A percentile compares a stretch with the other conserved stretches of the same genome.
These are phyloP conservation scores for Zalophus californianus DNA, from an alignment of 2,797 vertebrate genomes.

Conservation along the genomic window DNA sequence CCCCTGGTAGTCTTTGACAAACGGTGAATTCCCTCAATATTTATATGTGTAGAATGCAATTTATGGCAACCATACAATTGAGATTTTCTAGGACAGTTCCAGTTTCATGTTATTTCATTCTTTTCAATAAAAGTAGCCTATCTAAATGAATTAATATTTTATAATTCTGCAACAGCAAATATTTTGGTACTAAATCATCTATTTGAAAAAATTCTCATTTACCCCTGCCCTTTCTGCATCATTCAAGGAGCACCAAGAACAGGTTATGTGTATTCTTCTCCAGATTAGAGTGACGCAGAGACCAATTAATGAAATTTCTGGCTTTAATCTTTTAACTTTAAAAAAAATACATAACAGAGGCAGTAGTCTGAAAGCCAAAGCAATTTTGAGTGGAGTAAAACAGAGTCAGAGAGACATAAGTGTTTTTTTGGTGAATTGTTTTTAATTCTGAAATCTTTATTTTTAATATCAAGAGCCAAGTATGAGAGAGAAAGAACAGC, in stretches of 20 bases:
- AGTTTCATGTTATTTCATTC: slow-evolving; percentile 7
- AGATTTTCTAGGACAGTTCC: not conserved
- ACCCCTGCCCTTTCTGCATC: not conserved
- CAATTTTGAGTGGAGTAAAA: not conserved
- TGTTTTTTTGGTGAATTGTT: not conserved
- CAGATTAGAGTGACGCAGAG: not conserved
- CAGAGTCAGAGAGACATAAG: slow-evolving; percentile 8
- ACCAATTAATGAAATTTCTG: slow-evolving; percentile 39
- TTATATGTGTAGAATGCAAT: not conserved
- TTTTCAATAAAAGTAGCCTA: slow-evolving; percentile 1
- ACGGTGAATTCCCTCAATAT: not conserved
- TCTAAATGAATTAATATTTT: not conserved
- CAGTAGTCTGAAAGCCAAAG: slow-evolving; percentile 11
- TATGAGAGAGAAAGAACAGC: not conserved
- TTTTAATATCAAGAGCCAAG: slow-evolving; percentile 49
- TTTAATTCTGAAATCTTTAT: slow-evolving; percentile 24
- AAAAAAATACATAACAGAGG: not conserved
- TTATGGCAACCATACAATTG: not conserved
- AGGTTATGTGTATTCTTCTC: not conserved
- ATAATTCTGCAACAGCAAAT: not conserved
- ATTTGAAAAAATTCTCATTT: not conserved
- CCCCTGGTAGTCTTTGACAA: not conserved
- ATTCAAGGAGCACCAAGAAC: not conserved
- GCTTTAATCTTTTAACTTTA: slow-evolving; percentile 1
- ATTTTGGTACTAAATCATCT: slow-evolving; percentile 32